phyloP scores from a whole-genome alignment of 1,140 invertebrate genomes.

The Marisa cornuarietis region DNA sequence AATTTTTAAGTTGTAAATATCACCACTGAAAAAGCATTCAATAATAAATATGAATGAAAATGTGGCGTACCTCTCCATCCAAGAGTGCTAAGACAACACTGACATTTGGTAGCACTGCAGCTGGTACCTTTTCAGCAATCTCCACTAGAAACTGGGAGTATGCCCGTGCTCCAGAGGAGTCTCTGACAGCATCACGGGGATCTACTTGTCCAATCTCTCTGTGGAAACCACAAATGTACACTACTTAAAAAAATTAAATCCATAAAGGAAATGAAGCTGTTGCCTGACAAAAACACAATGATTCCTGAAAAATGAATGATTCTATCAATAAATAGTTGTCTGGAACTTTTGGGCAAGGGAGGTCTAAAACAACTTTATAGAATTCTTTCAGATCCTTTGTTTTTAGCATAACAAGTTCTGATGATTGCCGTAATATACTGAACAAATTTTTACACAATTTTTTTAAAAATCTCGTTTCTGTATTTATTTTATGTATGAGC shows the following conservation, averaged over 20 bases:
- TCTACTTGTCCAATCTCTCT: slow-evolving; percentile 76
- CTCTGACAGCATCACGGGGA: slow-evolving; percentile 67
- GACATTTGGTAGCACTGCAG: slow-evolving; percentile 74
- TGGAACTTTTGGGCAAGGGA: no score
- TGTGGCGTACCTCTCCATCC: slow-evolving; percentile 67
- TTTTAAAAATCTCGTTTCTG: no score
- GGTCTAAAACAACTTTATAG: no score
- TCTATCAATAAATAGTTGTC: no score
- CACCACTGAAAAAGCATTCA: no score
- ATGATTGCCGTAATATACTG: no score
- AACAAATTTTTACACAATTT: no score
- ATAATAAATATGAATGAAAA: slow-evolving; percentile 7
- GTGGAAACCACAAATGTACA: slow-evolving; percentile 8
- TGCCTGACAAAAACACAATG: background rate
- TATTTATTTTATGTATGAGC: no score
- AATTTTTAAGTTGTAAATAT: no score
- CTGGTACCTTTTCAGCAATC: slow-evolving; percentile 74
- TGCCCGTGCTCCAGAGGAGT: slow-evolving; percentile 72
- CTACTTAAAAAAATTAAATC: background rate
- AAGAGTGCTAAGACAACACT: slow-evolving; percentile 71
- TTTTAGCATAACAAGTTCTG: no score
- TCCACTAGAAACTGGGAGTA: slow-evolving; percentile 77
- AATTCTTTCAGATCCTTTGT: no score
- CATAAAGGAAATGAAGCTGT: background rate
- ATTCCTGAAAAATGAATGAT: background rate